Base-by-base conservation (phyloP, 1,140 invertebrate genomes). In the Halyomorpha halys region DNA sequence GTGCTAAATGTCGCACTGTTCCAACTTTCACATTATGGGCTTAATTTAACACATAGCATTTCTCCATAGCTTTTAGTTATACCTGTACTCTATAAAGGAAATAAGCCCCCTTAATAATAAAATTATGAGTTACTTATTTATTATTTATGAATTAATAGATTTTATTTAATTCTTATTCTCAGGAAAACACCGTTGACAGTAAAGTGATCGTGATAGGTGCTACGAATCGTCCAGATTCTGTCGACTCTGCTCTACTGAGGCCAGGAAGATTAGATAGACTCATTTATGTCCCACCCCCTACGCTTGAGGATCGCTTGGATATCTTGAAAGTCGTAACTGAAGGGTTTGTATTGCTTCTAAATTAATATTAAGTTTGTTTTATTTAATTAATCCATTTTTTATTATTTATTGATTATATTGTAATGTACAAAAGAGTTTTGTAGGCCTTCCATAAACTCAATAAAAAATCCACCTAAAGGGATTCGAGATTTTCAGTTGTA, bases 221-320 rank as follows among this genome's bases (percentile, higher is more conserved):
- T 13, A 89, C 87, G 19, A 89, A 89, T 74, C 79, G 88, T 59
- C 88, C 88, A 0, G 86, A 91, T 69, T 83, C 84, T 71, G 81
- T 92, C 67, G 90, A 92, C 69, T 75, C 83, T 69, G 89, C 89
- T 0, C 73, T 92, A 13, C 71, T 91, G 25, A 73, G 89, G 61
- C 88, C 88, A 0, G 89, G 89, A 0, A 75, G 89, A 59, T 79
- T 91, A 66, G 87, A 91, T 70, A 78, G 83, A 65, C 74, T 88
- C 16, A 80, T 91, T 59, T 86, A 87, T 73, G 86, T 91, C 0
- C 84, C 86, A 0, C 78, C 88, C 2, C 89, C 89, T 6, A 80
- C 88, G 70, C 68, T 76, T 61, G 70, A 77, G 47, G 81, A 78
- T 0, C 76, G 86, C 64, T 69, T 80, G 21, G 76, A 81, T 14